Base-by-base conservation (phyloP, 2,113 vertebrate genomes). In the Gopherus evgoodei region DNA sequence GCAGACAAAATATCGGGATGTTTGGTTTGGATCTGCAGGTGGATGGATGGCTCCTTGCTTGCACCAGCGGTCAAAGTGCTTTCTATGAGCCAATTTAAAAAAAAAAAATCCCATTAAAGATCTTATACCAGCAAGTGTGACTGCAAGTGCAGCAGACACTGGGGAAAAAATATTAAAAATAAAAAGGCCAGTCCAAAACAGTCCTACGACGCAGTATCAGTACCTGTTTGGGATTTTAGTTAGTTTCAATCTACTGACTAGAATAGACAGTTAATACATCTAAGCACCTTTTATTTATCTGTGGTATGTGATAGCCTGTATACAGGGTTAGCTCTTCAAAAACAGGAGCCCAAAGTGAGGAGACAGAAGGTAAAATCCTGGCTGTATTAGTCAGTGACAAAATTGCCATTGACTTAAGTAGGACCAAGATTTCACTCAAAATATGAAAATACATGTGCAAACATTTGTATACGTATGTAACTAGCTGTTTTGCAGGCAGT, bases 1-100 rank as follows among this genome's bases (percentile, higher is more conserved):
- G 21, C 53, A 81, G 84, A 83, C 49, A 85, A 80, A 72, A 85
- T 95, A 92, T 2, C 0, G 0, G 79, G 47, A 75, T 95, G 27
- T 91, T 87, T 95, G 44, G 42, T 82, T 96, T 96, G 52, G 83
- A 81, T 88, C 29, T 90, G n/a, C 44, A 31, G 88, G 14, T 91
- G 49, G 11, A 44, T 83, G 12, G 38, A 81, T 29, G 76, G 24
- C 88, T 96, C 76, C 53, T 93, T 86, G 35, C n/a, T 81, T 57
- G 9, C 86, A 35, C 29, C 57, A 35, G 72, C 2, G 8, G 29
- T 38, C 72, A 53, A 90, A 95, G 75, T 84, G 69, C 81, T 95
- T 94, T 47, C 6, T 82, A 38, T 87, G 35, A 91, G 79, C 17
- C 24, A 84, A 2, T 72, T 76, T 80, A 54, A 13, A 3, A 83